Percentiles rank a stretch among this genome's conserved stretches.
Evolutionary conservation across 1,140 invertebrate genomes (phyloP).

Genomic region (Zaprionus inermis): DNA sequence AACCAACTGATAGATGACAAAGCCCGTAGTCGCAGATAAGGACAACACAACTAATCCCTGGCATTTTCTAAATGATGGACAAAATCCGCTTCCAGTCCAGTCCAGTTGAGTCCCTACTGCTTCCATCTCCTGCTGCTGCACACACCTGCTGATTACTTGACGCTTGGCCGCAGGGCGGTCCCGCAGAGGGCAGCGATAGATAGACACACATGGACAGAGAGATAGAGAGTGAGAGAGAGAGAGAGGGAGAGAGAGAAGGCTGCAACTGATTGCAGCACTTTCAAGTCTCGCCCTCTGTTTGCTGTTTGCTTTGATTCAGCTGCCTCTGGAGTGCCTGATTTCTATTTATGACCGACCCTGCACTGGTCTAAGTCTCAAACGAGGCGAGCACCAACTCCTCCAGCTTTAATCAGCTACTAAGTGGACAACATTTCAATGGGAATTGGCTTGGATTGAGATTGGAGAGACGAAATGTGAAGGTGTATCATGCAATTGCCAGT

Average conservation of each 20-base stretch:
- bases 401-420: slow-evolving; percentile 1
- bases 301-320: slow-evolving; percentile 3
- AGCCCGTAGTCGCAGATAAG: slow-evolving; percentile 20
- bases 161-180: slow-evolving; percentile 2
- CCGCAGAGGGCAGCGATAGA: background rate
- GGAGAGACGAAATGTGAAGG: background rate
- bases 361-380: background rate
- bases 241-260: background rate
- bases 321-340: slow-evolving; percentile 1
- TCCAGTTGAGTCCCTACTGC: background rate
- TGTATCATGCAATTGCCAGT: too few relatives aligned
- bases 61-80: slow-evolving; percentile 67
- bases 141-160: slow-evolving; percentile 12
- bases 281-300: slow-evolving; percentile 2
- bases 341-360: background rate
- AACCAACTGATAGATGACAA: slow-evolving; percentile 35
- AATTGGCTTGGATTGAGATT: background rate
- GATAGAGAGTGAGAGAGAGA: background rate
- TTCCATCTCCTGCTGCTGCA: background rate
- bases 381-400: background rate
- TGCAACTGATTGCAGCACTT: slow-evolving; percentile 25
- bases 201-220: too few relatives aligned
- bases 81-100: slow-evolving; percentile 34
- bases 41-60: slow-evolving; percentile 67
- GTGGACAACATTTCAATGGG: background rate